These are phyloP conservation scores for Elephantulus edwardii DNA, from an alignment of 2,113 vertebrate genomes.

Conservation along the genomic window DNA sequence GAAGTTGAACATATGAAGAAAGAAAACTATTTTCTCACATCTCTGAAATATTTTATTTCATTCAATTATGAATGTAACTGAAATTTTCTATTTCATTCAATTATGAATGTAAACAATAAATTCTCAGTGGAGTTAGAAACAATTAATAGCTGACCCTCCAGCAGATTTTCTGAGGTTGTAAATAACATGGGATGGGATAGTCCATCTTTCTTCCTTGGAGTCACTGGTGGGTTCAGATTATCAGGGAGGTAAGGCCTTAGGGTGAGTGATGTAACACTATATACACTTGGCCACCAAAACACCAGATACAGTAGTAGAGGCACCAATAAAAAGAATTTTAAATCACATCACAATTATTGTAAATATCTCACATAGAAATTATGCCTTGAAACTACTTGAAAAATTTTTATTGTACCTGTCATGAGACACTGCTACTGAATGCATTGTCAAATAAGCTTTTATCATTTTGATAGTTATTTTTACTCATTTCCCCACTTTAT, in stretches of 20 bases:
- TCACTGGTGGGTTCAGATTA: too few species aligned
- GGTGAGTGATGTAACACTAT: too few species aligned
- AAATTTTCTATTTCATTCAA: not conserved
- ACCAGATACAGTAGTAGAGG: not conserved
- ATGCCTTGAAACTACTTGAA: not conserved
- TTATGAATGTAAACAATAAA: constrained; percentile 18
- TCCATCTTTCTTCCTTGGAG: too few species aligned
- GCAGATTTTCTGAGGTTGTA: too few species aligned
- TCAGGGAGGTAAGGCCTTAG: too few species aligned
- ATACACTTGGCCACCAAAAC: too few species aligned
- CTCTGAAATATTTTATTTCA: not conserved
- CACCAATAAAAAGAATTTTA: constrained; percentile 10
- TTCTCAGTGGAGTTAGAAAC: too few species aligned
- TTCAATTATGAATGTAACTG: not conserved
- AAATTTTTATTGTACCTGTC: too few species aligned
- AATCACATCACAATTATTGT: not conserved
- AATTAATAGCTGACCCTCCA: too few species aligned
- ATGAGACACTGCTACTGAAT: constrained; percentile 8
- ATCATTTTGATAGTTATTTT: constrained; percentile 6
- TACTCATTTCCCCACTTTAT: too few species aligned
- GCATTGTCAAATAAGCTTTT: not conserved
- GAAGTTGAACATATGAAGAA: not conserved
- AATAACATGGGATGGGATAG: too few species aligned
- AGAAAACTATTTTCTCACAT: not conserved
- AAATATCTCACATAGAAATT: not conserved